These are phyloP conservation scores for Strigamia transsilvanica DNA, from an alignment of 2,888 invertebrate genomes.

Conservation along the genomic window DNA sequence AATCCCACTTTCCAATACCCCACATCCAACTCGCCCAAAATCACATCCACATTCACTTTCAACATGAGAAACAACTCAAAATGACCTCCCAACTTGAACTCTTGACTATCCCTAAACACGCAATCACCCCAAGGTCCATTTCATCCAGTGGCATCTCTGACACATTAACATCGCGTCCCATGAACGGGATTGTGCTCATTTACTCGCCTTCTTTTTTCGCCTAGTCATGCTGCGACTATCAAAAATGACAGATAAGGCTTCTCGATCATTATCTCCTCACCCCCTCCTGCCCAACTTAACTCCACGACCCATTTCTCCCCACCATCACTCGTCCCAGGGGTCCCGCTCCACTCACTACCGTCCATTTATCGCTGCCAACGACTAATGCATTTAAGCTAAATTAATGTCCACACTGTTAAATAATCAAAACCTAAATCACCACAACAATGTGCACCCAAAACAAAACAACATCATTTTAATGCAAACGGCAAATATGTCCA, in stretches of 20 bases:
- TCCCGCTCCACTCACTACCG: conserved; percentile 30
- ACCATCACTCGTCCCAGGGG: conserved; percentile 40
- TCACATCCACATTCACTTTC: neutral
- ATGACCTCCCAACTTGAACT: conserved; percentile 23
- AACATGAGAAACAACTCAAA: conserved; percentile 27
- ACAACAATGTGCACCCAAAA: neutral
- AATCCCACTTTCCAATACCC: conserved; percentile 3
- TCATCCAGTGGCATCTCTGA: conserved; percentile 32
- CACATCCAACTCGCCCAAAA: neutral
- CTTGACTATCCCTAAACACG: conserved; percentile 29
- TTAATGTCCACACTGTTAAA: conserved; percentile 16
- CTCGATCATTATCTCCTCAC: conserved; percentile 36
- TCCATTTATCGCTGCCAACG: conserved; percentile 35
- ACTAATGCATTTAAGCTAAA: conserved; percentile 29
- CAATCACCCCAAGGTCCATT: conserved; percentile 26
- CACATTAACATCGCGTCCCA: conserved; percentile 4
- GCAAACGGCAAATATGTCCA: neutral
- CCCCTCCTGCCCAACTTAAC: conserved; percentile 29
- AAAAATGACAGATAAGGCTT: conserved; percentile 39
- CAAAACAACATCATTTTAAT: neutral
- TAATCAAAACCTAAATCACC: conserved; percentile 27
- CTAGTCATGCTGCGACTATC: conserved; percentile 39
- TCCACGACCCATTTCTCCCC: conserved; percentile 33
- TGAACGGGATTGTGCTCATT: conserved; percentile 18
- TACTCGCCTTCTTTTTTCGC: conserved; percentile 28